Evolutionary conservation across 2,888 invertebrate species (phyloP).

Genomic region (Aphidoletes aphidimyza): DNA sequence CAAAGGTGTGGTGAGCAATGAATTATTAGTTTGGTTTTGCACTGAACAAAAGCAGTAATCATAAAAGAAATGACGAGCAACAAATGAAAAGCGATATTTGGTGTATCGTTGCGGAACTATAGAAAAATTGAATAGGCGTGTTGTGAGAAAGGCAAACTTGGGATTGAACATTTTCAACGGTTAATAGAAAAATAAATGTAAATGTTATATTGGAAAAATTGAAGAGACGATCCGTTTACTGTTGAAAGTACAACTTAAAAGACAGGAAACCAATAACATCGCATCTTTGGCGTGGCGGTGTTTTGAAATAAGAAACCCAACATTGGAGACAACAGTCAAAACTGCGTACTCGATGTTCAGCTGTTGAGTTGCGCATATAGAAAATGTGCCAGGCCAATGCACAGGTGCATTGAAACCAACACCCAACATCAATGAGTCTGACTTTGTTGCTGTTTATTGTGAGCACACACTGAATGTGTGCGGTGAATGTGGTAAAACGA

Average conservation of each 20-base stretch:
- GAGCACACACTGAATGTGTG: background rate
- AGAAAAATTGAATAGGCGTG: too few relatives aligned
- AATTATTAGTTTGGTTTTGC: background rate
- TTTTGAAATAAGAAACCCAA: conserved; percentile 20
- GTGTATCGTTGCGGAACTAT: too few relatives aligned
- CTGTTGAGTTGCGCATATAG: background rate
- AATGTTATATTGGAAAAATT: too few relatives aligned
- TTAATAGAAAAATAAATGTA: too few relatives aligned
- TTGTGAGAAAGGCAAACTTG: too few relatives aligned
- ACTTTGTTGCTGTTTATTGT: background rate
- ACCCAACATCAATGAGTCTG: background rate
- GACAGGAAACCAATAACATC: too few relatives aligned
- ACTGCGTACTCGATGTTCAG: background rate
- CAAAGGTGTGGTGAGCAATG: background rate
- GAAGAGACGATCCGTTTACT: too few relatives aligned
- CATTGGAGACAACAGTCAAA: background rate
- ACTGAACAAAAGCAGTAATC: background rate
- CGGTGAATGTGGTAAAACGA: conserved; percentile 1
- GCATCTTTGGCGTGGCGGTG: too few relatives aligned
- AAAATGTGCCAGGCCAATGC: background rate
- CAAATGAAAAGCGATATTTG: too few relatives aligned
- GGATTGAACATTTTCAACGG: too few relatives aligned
- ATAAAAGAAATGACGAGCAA: background rate
- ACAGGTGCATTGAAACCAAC: conserved; percentile 1
- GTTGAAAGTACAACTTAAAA: too few relatives aligned